phyloP scores from a whole-genome alignment of 2,113 vertebrate species.

The Cyanoderma ruficeps region DNA sequence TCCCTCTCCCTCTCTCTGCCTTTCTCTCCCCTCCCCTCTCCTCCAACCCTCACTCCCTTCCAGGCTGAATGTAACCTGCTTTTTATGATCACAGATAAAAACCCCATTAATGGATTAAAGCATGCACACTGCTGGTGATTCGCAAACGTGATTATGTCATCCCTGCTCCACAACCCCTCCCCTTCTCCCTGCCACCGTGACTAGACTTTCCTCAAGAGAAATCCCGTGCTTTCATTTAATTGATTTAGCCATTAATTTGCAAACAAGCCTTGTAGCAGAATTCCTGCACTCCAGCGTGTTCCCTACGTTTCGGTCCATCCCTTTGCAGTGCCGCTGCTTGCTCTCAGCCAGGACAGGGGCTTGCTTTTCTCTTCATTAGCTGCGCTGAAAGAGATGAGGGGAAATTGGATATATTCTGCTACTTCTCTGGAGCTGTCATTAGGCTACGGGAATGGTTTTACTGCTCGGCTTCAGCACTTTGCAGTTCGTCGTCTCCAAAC shows the following conservation, averaged over 20 bases:
- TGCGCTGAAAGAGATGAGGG: not conserved
- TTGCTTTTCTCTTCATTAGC: not conserved
- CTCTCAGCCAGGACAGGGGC: not conserved
- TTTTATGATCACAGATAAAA: slow-evolving; percentile 71
- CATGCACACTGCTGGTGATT: slow-evolving; percentile 57
- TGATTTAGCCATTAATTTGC: slow-evolving; percentile 52
- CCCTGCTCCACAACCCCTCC: slow-evolving; percentile 9
- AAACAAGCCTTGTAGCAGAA: not conserved
- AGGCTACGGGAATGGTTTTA: not conserved
- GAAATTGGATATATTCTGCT: not conserved
- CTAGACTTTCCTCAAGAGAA: slow-evolving; percentile 53
- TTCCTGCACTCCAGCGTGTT: not conserved
- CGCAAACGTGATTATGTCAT: slow-evolving; percentile 61
- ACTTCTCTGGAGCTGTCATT: not conserved
- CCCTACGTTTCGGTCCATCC: not conserved
- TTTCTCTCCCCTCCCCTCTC: slow-evolving; percentile 44
- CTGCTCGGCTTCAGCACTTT: not conserved
- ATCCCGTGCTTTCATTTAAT: slow-evolving; percentile 25
- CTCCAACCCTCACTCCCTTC: slow-evolving; percentile 54
- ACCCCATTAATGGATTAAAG: slow-evolving; percentile 68
- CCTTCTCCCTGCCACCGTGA: not conserved
- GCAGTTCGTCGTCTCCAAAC: not conserved
- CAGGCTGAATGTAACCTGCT: slow-evolving; percentile 68
- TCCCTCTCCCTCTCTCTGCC: not conserved
- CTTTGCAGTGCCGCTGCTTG: not conserved